These are phyloP conservation scores for Avahi laniger DNA, from an alignment of 2,797 vertebrate species.

Conservation along the genomic window DNA sequence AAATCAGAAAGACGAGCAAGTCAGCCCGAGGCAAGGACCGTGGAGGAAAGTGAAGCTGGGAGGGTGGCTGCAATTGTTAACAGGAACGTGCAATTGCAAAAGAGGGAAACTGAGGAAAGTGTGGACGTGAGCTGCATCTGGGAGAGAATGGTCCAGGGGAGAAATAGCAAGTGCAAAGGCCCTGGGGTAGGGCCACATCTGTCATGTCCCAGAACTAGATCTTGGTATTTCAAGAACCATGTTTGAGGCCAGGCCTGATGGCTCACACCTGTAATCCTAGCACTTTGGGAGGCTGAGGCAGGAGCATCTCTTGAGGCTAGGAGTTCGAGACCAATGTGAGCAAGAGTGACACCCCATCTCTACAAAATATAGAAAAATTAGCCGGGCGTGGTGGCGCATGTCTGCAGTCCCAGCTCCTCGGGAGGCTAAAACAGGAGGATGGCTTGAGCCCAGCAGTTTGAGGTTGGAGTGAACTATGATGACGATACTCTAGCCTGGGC, in stretches of 20 bases:
- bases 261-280: neutral
- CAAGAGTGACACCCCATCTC: neutral
- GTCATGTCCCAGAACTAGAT: neutral
- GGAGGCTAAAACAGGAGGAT: neutral
- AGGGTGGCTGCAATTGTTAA: too few relatives aligned
- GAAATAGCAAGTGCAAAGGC: neutral
- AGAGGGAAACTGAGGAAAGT: neutral
- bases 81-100: accelerated
- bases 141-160: neutral
- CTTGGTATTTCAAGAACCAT: neutral
- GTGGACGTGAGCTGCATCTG: neutral
- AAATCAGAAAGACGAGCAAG: neutral
- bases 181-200: neutral
- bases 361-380: neutral
- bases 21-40: neutral
- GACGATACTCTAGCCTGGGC: neutral
- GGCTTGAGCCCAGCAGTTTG: neutral
- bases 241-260: neutral
- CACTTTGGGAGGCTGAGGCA: neutral
- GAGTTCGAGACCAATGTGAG: neutral
- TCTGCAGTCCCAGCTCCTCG: neutral
- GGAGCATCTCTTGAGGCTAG: neutral
- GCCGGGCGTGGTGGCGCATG: neutral
- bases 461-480: neutral
- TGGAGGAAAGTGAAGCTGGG: neutral